phyloP scores from a whole-genome alignment of 2,797 vertebrate species.

The Pseudochirops cupreus region DNA sequence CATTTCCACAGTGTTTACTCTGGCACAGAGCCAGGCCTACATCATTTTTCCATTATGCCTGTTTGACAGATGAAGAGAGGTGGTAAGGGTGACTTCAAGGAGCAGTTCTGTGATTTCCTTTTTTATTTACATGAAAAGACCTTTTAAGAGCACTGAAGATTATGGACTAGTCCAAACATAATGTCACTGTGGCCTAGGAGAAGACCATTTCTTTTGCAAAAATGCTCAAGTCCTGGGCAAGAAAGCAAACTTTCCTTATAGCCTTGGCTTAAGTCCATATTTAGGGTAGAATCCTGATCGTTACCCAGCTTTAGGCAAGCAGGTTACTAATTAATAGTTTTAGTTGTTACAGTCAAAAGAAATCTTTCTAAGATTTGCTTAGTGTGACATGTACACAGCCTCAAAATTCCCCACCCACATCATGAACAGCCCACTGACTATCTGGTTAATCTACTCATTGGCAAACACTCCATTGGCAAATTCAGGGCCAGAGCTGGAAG shows the following conservation, averaged over 20 bases:
- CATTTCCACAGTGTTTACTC: conserved; percentile 81
- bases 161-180: conserved; percentile 69
- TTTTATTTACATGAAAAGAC: conserved; percentile 77
- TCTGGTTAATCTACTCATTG: not conserved
- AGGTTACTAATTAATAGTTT: not conserved
- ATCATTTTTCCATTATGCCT: conserved; percentile 82
- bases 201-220: conserved; percentile 54
- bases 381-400: too few species aligned
- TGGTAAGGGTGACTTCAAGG: conserved; percentile 69
- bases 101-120: conserved; percentile 78
- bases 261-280: not conserved
- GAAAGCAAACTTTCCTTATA: conserved; percentile 8
- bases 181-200: conserved; percentile 20
- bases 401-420: not conserved
- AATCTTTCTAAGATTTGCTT: not conserved
- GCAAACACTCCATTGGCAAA: accelerated
- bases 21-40: conserved; percentile 81
- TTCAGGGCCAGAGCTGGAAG: accelerated
- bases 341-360: not conserved
- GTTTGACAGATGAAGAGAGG: conserved; percentile 76
- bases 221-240: conserved; percentile 45
- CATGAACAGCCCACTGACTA: not conserved
- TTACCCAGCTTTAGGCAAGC: not conserved
- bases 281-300: not conserved
- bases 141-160: conserved; percentile 74